phyloP scores from a whole-genome alignment of 2,113 vertebrate genomes.

The Marmota flaviventris region DNA sequence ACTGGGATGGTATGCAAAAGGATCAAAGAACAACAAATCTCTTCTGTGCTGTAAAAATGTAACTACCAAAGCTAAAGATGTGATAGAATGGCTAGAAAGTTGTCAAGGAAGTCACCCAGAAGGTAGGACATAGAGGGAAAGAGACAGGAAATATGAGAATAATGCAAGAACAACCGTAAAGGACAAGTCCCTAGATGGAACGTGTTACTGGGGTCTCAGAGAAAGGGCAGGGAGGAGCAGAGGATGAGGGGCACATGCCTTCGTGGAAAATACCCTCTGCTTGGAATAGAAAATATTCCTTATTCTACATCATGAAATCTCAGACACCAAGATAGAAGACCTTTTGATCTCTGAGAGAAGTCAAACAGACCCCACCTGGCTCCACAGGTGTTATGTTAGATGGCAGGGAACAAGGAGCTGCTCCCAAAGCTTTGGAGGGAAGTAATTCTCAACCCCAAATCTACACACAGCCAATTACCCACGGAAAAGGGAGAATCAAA shows the following conservation, averaged over 20 bases:
- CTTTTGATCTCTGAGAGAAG: neutral
- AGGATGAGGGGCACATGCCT: neutral
- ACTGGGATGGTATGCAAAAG: neutral
- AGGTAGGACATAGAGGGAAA: neutral
- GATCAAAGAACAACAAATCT: conserved; percentile 39
- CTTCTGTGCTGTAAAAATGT: neutral
- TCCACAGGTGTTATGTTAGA: neutral
- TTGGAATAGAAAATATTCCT: neutral
- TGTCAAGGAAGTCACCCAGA: neutral
- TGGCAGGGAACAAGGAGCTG: neutral
- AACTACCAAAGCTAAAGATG: neutral
- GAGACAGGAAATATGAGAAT: neutral
- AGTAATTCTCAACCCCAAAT: neutral
- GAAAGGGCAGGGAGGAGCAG: neutral
- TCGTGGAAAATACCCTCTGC: neutral
- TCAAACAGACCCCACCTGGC: neutral
- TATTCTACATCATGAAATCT: neutral
- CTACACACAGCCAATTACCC: neutral
- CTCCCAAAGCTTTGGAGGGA: neutral
- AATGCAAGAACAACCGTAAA: neutral
- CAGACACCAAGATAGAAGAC: conserved; percentile 27
- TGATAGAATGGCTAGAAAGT: neutral
- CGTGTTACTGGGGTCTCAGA: neutral
- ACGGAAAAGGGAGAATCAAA: neutral
- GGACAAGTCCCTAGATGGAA: neutral